Evolutionary conservation across 2,888 invertebrate genomes (phyloP).

Genomic region (Calameuta filiformis): DNA sequence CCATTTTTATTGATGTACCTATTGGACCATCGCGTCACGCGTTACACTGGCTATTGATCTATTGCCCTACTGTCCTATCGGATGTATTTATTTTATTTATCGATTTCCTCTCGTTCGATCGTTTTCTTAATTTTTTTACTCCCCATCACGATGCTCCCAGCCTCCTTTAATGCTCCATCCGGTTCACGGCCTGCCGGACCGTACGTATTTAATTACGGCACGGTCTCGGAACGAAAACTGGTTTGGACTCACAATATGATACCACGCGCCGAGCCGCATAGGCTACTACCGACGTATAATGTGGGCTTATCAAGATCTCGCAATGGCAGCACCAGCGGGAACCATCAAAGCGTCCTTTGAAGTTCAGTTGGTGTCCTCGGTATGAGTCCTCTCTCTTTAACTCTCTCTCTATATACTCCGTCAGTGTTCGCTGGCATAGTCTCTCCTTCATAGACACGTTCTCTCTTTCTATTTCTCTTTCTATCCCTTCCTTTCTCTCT

Average conservation of each 20-base stretch:
- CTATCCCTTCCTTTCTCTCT: conserved; percentile 28
- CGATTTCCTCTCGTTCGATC: neutral
- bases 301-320: conserved; percentile 62
- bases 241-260: conserved; percentile 52
- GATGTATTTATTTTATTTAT: neutral
- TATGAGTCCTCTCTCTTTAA: conserved; percentile 14
- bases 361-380: conserved; percentile 58
- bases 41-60: neutral
- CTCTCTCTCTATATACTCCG: conserved; percentile 12
- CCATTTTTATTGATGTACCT: too few relatives aligned
- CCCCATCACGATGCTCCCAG: neutral
- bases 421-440: conserved; percentile 10
- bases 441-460: conserved; percentile 29
- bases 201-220: conserved; percentile 55
- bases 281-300: conserved; percentile 53
- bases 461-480: conserved; percentile 31
- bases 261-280: conserved; percentile 28
- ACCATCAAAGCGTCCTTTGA: conserved; percentile 64
- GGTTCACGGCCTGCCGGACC: conserved; percentile 41
- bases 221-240: conserved; percentile 49
- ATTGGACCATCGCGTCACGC: neutral
- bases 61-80: neutral
- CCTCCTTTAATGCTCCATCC: neutral
- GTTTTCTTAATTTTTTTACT: neutral
- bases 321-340: conserved; percentile 58